Percentiles rank a stretch among this genome's conserved stretches.
phyloP scores from a whole-genome alignment of 2,113 vertebrate species.

The Axis porcinus region DNA sequence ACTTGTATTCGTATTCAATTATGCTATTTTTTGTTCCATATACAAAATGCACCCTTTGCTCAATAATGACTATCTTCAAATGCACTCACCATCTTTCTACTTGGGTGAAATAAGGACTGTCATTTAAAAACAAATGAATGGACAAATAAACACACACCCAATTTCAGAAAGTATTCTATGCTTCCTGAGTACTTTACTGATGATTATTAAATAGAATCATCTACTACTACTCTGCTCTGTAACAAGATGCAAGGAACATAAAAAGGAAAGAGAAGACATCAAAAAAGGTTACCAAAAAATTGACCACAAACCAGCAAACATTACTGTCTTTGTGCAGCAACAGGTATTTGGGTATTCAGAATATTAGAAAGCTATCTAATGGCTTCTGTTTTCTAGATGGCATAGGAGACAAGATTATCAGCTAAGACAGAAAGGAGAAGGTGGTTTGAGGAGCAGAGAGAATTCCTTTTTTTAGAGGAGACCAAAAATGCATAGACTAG shows the following conservation, averaged over 20 bases:
- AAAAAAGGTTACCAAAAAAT: not conserved
- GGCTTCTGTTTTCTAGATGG: not conserved
- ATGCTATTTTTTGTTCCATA: not conserved
- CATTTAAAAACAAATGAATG: not conserved
- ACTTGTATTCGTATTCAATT: not conserved
- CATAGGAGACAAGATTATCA: not conserved
- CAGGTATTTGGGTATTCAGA: not conserved
- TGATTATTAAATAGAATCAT: not conserved
- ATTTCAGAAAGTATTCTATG: not conserved
- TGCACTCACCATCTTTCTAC: not conserved
- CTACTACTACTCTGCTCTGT: not conserved
- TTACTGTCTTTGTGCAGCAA: not conserved
- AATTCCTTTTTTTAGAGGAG: not conserved
- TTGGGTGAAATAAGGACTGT: not conserved
- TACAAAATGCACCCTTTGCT: not conserved
- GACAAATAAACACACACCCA: not conserved
- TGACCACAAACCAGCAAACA: not conserved
- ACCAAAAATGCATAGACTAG: not conserved
- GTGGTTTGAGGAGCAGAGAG: not conserved
- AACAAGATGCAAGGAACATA: not conserved
- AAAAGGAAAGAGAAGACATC: not conserved
- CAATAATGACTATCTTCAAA: not conserved
- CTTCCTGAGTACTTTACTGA: not conserved
- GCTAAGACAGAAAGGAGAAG: not conserved
- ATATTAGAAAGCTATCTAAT: not conserved